These are phyloP conservation scores for Atherinomorus stipes DNA, from an alignment of 2,113 vertebrate species.

Conservation along the genomic window DNA sequence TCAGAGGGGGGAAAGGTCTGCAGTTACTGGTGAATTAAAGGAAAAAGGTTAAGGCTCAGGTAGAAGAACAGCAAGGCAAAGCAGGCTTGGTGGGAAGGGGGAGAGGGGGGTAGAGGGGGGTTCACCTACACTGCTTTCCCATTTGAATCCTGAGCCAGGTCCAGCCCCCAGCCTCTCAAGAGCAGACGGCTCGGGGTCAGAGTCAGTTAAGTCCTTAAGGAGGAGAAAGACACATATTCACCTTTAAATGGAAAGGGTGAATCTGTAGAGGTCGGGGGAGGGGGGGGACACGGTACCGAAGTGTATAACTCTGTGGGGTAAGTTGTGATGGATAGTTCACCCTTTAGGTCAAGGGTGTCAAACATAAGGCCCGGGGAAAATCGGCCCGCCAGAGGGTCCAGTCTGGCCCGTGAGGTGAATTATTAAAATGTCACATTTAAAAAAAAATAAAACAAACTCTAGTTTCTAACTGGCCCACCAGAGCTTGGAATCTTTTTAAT, in stretches of 20 bases:
- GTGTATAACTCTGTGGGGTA: no score
- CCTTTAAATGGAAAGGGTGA: conserved; percentile 59
- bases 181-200: conserved; percentile 95
- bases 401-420: no score
- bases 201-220: conserved; percentile 92
- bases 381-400: no score
- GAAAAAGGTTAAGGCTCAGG: conserved; percentile 59
- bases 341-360: no score
- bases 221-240: conserved; percentile 79
- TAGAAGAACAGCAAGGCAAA: conserved; percentile 66
- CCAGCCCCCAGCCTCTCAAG: conserved; percentile 93
- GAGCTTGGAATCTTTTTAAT: no score
- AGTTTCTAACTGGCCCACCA: no score
- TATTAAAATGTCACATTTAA: no score
- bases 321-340: no score
- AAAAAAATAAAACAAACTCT: no score
- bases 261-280: conserved; percentile 11
- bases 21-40: conserved; percentile 61
- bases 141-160: conserved; percentile 93
- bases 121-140: conserved; percentile 91
- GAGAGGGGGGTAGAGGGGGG: conserved; percentile 33
- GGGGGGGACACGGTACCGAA: no score
- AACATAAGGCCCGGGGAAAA: no score
- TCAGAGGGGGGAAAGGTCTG: conserved; percentile 70
- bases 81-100: conserved; percentile 60